Conservation (phyloP, 2,797 vertebrate genomes). For the Enteromius trimaculatus region DNA sequence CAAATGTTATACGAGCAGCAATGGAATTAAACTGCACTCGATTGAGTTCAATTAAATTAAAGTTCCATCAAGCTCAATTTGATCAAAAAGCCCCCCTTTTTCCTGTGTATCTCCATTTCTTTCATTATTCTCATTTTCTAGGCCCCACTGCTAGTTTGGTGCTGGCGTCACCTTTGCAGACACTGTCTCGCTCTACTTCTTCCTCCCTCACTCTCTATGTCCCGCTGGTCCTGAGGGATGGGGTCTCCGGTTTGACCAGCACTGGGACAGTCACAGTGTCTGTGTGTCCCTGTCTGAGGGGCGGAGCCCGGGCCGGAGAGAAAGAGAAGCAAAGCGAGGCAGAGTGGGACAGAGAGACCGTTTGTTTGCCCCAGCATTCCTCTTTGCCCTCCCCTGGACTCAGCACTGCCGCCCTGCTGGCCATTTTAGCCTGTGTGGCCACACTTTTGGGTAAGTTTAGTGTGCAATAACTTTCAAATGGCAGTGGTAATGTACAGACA, state of each 20-base stretch:
- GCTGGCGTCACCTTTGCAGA: slow-evolving; percentile 78
- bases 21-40: slow-evolving; percentile 62
- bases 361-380: slow-evolving; percentile 81
- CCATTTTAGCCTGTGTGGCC: slow-evolving; percentile 88
- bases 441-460: slow-evolving; percentile 84
- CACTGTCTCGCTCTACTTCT: slow-evolving; percentile 76
- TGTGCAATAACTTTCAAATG: background rate
- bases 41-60: slow-evolving; percentile 65
- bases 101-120: slow-evolving; percentile 35
- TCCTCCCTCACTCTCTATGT: slow-evolving; percentile 83
- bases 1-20: slow-evolving; percentile 60
- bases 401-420: slow-evolving; percentile 89
- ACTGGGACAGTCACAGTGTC: slow-evolving; percentile 89
- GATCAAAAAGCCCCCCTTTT: slow-evolving; percentile 52
- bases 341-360: slow-evolving; percentile 79
- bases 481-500: background rate
- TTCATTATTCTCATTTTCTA: slow-evolving; percentile 57
- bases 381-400: slow-evolving; percentile 83
- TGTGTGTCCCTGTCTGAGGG: slow-evolving; percentile 86
- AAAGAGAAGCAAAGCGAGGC: slow-evolving; percentile 75
- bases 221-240: slow-evolving; percentile 86
- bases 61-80: slow-evolving; percentile 60
- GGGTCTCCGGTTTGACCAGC: slow-evolving; percentile 84
- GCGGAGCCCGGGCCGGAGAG: slow-evolving; percentile 80
- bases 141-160: slow-evolving; percentile 89